Evolutionary conservation across 2,797 vertebrate genomes (phyloP), one percentile per base, ranked within the genome.

Genomic region (Alfaro cultratus): DNA sequence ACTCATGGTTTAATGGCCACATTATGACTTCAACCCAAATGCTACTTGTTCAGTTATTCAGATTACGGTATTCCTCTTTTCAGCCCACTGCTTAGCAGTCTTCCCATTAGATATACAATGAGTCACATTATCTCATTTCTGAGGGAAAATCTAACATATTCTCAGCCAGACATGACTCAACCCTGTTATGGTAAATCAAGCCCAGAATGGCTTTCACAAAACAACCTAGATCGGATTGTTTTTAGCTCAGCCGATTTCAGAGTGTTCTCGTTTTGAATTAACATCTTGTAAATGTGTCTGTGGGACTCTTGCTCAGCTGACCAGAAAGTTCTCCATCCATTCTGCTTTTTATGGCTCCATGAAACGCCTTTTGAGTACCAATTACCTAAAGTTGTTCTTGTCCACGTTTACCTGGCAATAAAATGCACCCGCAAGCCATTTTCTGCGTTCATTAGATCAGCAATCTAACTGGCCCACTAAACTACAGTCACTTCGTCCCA

Each of bases 381-480:
- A 92, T 92, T 89, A 90, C 80, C 85, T 80, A 86, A 84, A 90
- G 83, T 91, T 91, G 78, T 89, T 93, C 81, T 85, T 90, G 85
- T 88, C 87, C 90, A 91, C 86, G 87, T 91, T 92, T 93, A 89
- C 88, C 88, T 89, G 85, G 88, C 89, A 86, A 86, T 91, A 89
- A 93, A 92, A 92, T 83, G 80, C 82, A 91, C 89, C 91, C 89
- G 75, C 86, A 84, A 85, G 86, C 85, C 85, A 90, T 89, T 82
- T 51, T 78, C 80, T 83, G 77, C 81, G 76, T 93, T 91, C 93
- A 94, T 92, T 92, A 90, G 85, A 87, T 85, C 86, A 68, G 81
- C 87, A 83, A 81, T 82, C 88, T 92, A 92, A 93, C 91, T 90
- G 89, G 91, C 83, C 89, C 74, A 73, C 91, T 91, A 94, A 93